Evolutionary conservation across 2,888 invertebrate species (phyloP).

Genomic region (Melipona bicolor): DNA sequence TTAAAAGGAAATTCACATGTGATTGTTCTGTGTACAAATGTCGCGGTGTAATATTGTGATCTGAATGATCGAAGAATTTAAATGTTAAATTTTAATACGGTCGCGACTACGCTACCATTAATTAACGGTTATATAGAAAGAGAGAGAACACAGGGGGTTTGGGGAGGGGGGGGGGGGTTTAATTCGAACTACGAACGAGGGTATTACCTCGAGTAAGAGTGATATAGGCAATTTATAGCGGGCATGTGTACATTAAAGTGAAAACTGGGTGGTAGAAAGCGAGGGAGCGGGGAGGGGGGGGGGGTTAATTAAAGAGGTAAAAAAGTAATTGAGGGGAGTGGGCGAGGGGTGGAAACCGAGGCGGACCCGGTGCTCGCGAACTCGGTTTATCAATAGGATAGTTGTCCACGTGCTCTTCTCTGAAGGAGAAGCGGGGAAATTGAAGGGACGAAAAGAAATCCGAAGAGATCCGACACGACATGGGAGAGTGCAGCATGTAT

Average conservation of each 20-base stretch:
- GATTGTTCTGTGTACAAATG: constrained; percentile 88
- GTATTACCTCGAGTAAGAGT: constrained; percentile 68
- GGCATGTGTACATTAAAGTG: constrained; percentile 83
- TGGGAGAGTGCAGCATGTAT: constrained; percentile 2
- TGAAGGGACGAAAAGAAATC: not conserved
- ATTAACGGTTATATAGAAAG: constrained; percentile 39
- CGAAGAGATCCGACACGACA: no score
- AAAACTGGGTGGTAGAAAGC: not conserved
- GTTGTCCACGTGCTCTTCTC: constrained; percentile 60
- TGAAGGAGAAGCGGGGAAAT: constrained; percentile 17
- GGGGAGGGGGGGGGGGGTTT: not conserved
- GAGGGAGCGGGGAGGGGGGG: constrained; percentile 35
- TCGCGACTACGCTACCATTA: constrained; percentile 83
- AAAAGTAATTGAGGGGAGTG: constrained; percentile 43
- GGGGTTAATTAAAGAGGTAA: not conserved
- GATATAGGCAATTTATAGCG: constrained; percentile 83
- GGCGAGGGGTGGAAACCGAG: constrained; percentile 59
- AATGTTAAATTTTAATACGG: constrained; percentile 85
- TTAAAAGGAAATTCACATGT: constrained; percentile 83
- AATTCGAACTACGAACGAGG: constrained; percentile 16
- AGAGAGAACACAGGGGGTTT: not conserved
- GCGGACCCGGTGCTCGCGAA: constrained; percentile 75
- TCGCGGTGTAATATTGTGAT: constrained; percentile 83
- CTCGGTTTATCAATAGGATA: constrained; percentile 51
- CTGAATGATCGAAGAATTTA: constrained; percentile 83